Base-by-base conservation (phyloP, 2,113 vertebrate genomes). In the Psettodes erumei region DNA sequence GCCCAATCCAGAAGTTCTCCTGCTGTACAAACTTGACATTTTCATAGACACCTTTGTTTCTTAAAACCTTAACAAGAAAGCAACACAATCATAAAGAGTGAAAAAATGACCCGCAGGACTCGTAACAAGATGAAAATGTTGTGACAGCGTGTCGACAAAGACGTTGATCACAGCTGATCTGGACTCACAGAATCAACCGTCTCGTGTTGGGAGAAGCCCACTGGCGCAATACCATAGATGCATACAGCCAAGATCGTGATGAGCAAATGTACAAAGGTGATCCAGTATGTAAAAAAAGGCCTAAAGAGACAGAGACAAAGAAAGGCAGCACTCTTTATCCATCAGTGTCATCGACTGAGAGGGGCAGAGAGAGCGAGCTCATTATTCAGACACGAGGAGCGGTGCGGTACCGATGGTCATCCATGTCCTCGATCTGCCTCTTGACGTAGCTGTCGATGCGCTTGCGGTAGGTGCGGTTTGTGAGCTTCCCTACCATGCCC, bases 211-310 rank as follows among this genome's bases (percentile, higher is more conserved):
- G 98, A 98, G 90, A 99, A 99, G 75, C 98, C 98, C 89, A 99
- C 96, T 0, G 98, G 98, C 12, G 98, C 98, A 0, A 99, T 96
- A 54, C 98, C 97, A 0, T 99, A 98, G 94, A 98, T 99, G 86
- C 96, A 97, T 51, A 99, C 96, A 1, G 97, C 95, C 0, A 99
- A 90, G 81, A 99, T 96, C 43, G 98, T 99, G 93, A 99, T 97
- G 53, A 99, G 96, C 4, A 98, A 94, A 89, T 99, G 98, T 89
- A 99, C 98, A 74, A 98, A 95, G 25, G 97, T 98, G 77, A 99
- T 96, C 98, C 98, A 99, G 93, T 99, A 99, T 11, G 98, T 99
- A 90, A 99, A 99, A 92, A 99, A 99, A 54, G 98, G 98, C 93
- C 98, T 99, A 86, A 25, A 58, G 63, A 78, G 32, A 42, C 25